Evolutionary conservation across 2,797 vertebrate genomes (phyloP).

Genomic region (Lagocephalus sceleratus): DNA sequence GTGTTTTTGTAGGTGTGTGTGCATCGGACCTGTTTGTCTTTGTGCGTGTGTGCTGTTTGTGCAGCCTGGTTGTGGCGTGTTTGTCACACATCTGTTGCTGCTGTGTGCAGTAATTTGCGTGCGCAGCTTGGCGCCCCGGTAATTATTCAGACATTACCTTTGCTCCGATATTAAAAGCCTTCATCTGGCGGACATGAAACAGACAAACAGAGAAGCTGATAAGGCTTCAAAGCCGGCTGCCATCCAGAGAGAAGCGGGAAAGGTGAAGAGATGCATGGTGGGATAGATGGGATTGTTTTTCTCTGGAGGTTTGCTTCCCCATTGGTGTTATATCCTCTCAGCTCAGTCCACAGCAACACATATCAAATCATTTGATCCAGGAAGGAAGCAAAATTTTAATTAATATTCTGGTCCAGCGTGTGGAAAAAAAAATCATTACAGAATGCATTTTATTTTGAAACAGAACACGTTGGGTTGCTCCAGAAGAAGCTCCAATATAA

Average conservation of each 20-base stretch:
- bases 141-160: slow-evolving; percentile 79
- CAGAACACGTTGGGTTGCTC: not conserved
- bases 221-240: slow-evolving; percentile 73
- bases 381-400: slow-evolving; percentile 38
- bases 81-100: slow-evolving; percentile 75
- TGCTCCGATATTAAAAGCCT: slow-evolving; percentile 78
- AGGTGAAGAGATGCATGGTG: slow-evolving; percentile 69
- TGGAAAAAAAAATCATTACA: slow-evolving; percentile 28
- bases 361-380: slow-evolving; percentile 38
- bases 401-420: slow-evolving; percentile 40
- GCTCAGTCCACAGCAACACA: slow-evolving; percentile 38
- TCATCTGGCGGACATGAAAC: slow-evolving; percentile 78
- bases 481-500: slow-evolving; percentile 9
- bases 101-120: slow-evolving; percentile 74
- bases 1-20: slow-evolving; percentile 9
- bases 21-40: slow-evolving; percentile 35
- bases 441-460: slow-evolving; percentile 27
- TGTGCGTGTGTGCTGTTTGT: slow-evolving; percentile 28
- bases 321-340: slow-evolving; percentile 43
- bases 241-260: slow-evolving; percentile 69
- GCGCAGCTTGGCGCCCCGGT: slow-evolving; percentile 78
- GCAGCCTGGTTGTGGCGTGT: slow-evolving; percentile 28
- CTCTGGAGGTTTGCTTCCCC: slow-evolving; percentile 60
- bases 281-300: slow-evolving; percentile 71
- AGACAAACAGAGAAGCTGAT: slow-evolving; percentile 58